Percentiles rank a stretch among this genome's conserved stretches.
These are phyloP conservation scores for Gymnorhina tibicen DNA, from an alignment of 2,113 vertebrate genomes.

Conservation along the genomic window DNA sequence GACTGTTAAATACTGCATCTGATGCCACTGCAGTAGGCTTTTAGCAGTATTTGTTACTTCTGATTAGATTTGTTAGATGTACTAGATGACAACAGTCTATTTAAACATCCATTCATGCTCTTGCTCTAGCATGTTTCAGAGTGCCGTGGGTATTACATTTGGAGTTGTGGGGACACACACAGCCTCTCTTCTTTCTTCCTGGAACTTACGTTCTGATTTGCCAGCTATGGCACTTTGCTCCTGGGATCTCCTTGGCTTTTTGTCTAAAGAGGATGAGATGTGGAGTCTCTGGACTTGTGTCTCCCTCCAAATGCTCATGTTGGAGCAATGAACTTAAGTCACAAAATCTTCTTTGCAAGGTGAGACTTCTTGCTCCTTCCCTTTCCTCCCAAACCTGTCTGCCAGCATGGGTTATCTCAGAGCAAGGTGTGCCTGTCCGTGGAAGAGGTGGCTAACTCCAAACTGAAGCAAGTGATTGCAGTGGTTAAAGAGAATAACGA, in stretches of 20 bases:
- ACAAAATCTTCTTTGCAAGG: background rate
- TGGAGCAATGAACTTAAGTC: background rate
- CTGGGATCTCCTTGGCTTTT: background rate
- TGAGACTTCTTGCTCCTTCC: background rate
- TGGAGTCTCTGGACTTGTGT: background rate
- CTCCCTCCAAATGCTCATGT: background rate
- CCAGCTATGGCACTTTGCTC: background rate
- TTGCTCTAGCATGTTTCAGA: background rate
- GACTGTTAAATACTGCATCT: background rate
- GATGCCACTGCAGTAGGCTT: background rate
- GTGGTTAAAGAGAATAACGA: background rate
- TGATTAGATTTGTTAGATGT: constrained; percentile 34
- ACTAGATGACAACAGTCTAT: constrained; percentile 17
- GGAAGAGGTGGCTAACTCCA: background rate
- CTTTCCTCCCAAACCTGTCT: background rate
- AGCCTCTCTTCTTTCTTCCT: background rate
- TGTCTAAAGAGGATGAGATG: background rate
- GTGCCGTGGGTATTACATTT: background rate
- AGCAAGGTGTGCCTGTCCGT: background rate
- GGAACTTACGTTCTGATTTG: background rate
- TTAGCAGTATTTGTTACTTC: constrained; percentile 7
- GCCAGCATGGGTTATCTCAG: background rate
- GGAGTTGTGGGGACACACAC: background rate
- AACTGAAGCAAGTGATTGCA: background rate
- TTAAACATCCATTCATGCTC: constrained; percentile 17